Base-by-base conservation (phyloP, 2,797 vertebrate species). In the Liparis tanakae region DNA sequence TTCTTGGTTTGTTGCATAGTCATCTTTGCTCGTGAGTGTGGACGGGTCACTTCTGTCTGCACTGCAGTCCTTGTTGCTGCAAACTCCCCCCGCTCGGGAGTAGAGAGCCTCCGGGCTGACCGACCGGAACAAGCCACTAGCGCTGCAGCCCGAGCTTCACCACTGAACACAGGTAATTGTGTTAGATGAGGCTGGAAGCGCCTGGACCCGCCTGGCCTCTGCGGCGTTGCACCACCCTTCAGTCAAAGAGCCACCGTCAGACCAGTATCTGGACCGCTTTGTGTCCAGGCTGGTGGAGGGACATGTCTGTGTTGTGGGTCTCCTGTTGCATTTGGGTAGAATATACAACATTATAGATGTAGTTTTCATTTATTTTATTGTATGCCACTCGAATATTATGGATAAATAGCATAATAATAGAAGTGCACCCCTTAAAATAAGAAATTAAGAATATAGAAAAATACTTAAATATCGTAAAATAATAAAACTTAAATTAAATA, bases 171-270 rank as follows among this genome's bases (percentile, higher is more conserved):
- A 15, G 64, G 37, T 62, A 55, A 69, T 60, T 72, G 60, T 56
- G 63, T 70, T 54, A 74, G 72, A 71, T 70, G 70, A 76, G 63
- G 33, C 13, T 74, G 51, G 70, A 78, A 48, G 67, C 53, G 17
- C 4, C 25, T 54, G 22, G 67, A 53, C 33, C 13, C 39, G 4
- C 13, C 39, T 6, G 1, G 9, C 66, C 8, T 61, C 65, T 69
- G 58, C 62, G 59, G 50, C 20, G 9, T 18, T 30, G 3, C 58
- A 77, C 15, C 59, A 22, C 15, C 34, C 30, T 20, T 61, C 15
- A 46, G 39, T 63, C 50, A 41, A 9, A 34, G 1, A 36, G 6
- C 58, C 17, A 17, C 41, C 41, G 15, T 15, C 43, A 60, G 37
- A 43, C 58, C 15, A 10, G n/a, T 4, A 1, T 15, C 37, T 65